These are phyloP conservation scores for Micromys minutus DNA, from an alignment of 2,113 vertebrate species.

Conservation along the genomic window DNA sequence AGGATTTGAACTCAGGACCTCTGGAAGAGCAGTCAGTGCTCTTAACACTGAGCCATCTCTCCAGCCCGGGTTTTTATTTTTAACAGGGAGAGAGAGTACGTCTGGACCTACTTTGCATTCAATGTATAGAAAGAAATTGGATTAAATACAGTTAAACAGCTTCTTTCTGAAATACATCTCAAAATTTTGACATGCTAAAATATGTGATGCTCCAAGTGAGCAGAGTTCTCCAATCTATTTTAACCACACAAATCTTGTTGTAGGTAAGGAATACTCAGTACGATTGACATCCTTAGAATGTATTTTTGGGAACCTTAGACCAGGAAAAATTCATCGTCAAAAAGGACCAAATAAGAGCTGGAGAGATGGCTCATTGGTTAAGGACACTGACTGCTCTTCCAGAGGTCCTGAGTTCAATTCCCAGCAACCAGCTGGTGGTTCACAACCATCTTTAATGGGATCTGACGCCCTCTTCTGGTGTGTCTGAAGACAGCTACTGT, in stretches of 20 bases:
- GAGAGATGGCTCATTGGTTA: no score
- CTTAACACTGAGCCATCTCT: no score
- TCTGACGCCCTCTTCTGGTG: no score
- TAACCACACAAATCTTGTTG: not conserved
- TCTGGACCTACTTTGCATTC: not conserved
- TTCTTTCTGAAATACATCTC: constrained; percentile 37
- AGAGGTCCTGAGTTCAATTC: no score
- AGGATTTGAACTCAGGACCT: no score
- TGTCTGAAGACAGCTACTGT: no score
- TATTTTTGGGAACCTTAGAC: not conserved
- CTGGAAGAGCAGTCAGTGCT: no score
- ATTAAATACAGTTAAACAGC: constrained; percentile 7
- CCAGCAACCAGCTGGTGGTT: no score
- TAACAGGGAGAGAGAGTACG: not conserved
- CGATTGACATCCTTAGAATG: not conserved
- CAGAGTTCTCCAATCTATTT: constrained; percentile 1
- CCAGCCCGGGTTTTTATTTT: not conserved
- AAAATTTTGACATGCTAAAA: constrained; percentile 46
- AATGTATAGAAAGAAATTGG: not conserved
- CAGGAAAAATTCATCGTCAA: constrained; percentile 1
- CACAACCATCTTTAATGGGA: no score
- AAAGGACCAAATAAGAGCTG: not conserved
- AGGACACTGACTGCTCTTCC: no score
- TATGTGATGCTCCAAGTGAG: not conserved
- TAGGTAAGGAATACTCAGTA: constrained; percentile 18